Evolutionary conservation across 2,113 vertebrate genomes (phyloP).

Genomic region (Chloebia gouldiae): DNA sequence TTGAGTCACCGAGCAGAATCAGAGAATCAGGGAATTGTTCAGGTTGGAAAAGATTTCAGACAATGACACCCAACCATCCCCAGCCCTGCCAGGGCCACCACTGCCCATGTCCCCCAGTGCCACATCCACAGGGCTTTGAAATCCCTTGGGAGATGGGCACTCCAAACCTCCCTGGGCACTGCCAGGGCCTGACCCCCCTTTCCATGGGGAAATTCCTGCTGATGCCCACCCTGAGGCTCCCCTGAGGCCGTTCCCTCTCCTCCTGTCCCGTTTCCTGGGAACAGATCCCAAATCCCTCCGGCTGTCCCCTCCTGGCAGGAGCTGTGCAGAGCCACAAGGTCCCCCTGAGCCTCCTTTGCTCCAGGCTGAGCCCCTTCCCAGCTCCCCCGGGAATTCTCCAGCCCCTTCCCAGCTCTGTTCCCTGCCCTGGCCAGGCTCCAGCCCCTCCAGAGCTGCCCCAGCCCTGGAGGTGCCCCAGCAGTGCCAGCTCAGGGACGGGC

Average conservation of each 20-base stretch:
- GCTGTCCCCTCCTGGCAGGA: not conserved
- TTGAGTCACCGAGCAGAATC: not conserved
- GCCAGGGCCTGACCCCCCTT: accelerated
- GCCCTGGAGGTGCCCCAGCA: not conserved
- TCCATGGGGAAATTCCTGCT: not conserved
- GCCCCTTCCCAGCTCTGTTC: not conserved
- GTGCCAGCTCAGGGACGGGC: not conserved
- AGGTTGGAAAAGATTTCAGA: not conserved
- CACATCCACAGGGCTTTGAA: not conserved
- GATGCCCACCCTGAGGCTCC: not conserved
- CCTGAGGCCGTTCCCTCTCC: not conserved
- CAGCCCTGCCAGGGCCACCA: not conserved
- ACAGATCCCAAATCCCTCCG: too few relatives aligned
- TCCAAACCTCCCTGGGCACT: not conserved
- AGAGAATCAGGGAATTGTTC: not conserved
- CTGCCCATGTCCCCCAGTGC: not conserved
- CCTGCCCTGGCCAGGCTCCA: too few relatives aligned
- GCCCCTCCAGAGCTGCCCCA: not conserved
- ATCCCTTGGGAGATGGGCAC: accelerated
- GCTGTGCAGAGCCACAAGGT: not conserved
- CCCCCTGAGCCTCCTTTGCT: not conserved
- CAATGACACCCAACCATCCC: accelerated
- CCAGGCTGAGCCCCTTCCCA: not conserved
- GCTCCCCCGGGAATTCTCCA: not conserved
- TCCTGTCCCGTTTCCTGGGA: not conserved